Evolutionary conservation across 2,113 vertebrate genomes (phyloP).

Genomic region (Rhynchomys soricoides): DNA sequence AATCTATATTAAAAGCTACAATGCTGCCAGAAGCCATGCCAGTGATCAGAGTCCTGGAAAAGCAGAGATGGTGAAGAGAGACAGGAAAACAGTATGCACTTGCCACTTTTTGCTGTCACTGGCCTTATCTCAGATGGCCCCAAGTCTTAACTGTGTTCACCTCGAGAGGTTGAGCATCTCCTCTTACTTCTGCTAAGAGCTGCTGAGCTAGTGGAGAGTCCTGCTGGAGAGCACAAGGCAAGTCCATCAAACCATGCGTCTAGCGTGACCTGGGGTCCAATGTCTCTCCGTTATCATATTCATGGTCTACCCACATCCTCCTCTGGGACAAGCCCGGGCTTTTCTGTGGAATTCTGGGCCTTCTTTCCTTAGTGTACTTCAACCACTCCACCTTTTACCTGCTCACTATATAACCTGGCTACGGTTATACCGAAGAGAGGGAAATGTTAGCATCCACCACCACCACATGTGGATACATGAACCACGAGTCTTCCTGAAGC

Average conservation of each 20-base stretch:
- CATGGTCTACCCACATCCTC: no score
- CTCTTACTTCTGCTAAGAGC: not conserved
- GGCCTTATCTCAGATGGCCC: not conserved
- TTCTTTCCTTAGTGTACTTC: not conserved
- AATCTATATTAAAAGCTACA: constrained; percentile 99
- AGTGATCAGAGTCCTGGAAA: constrained; percentile 95
- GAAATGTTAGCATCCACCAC: no score
- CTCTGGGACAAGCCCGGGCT: not conserved
- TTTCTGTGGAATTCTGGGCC: not conserved
- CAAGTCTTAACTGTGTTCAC: not conserved
- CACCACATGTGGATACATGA: not conserved
- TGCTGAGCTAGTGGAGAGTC: no score
- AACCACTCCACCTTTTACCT: no score
- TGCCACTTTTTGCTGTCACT: not conserved
- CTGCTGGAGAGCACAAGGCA: not conserved
- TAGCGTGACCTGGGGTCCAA: not conserved
- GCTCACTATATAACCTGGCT: no score
- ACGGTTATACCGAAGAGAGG: no score
- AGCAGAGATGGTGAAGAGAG: constrained; percentile 50
- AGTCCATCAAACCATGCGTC: not conserved
- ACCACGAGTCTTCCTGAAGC: not conserved
- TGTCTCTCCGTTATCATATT: not conserved
- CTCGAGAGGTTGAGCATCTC: not conserved
- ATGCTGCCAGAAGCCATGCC: constrained; percentile 99
- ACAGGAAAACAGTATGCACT: not conserved